These are phyloP conservation scores for Drosophila orosa DNA, from an alignment of 1,140 invertebrate species.

Conservation along the genomic window DNA sequence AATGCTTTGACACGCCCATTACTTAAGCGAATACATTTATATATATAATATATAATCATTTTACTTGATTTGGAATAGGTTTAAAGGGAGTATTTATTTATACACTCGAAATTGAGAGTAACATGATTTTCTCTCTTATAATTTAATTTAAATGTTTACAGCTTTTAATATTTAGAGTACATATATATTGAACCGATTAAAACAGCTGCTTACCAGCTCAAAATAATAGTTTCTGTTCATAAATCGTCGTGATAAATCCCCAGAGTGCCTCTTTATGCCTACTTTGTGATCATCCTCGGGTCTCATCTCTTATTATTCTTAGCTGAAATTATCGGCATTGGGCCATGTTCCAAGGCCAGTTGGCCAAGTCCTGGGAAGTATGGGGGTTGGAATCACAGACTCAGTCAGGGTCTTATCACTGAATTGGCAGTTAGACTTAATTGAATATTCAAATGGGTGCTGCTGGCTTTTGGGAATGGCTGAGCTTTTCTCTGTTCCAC, in stretches of 20 bases:
- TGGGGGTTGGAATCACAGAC: neutral
- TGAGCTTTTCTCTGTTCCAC: neutral
- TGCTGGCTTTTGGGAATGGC: conserved; percentile 21
- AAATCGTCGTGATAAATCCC: neutral
- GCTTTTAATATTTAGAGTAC: no score
- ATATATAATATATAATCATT: conserved; percentile 7
- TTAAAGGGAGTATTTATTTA: neutral
- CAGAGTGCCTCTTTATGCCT: neutral
- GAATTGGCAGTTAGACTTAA: conserved; percentile 74
- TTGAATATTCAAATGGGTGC: conserved; percentile 70
- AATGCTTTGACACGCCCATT: conserved; percentile 73
- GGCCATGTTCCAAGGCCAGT: conserved; percentile 33
- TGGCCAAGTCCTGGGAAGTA: neutral
- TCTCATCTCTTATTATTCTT: conserved; percentile 12
- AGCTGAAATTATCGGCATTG: conserved; percentile 40
- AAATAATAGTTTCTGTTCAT: neutral
- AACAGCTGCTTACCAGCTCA: neutral
- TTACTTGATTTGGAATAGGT: neutral
- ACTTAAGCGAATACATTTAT: conserved; percentile 35
- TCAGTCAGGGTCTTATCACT: conserved; percentile 55
- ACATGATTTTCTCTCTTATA: no score
- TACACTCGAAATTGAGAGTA: neutral
- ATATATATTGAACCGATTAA: neutral
- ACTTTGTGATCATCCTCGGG: conserved; percentile 1
- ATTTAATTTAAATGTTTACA: neutral